Evolutionary conservation across 2,113 vertebrate genomes (phyloP), one percentile per base, ranked within the genome.

Genomic region (Phalacrocorax carbo): DNA sequence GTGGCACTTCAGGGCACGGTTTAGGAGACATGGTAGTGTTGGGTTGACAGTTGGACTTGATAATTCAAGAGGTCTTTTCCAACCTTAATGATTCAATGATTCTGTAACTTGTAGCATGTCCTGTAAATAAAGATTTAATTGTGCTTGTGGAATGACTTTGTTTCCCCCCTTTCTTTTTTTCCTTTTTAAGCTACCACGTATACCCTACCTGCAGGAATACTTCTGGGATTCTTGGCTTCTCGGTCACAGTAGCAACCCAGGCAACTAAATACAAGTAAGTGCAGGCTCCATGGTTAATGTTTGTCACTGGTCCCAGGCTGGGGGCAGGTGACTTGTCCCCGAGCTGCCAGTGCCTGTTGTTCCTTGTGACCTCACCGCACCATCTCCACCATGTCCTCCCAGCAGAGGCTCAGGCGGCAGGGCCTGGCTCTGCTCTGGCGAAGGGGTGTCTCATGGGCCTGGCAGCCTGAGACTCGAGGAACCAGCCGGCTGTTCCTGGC

Each of bases 201-300:
- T 99, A 99, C 88, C 99, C 99, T 9, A 98, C 98, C 88, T 99
- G 99, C 98, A 98, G 99, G 94, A 99, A 99, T 93, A 99, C 99
- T 44, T 99, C 99, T 26, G 99, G 99, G 26, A 98, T 99, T 82
- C 98, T 99, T 92, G 99, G 99, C 44, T 99, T 99, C 97, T 99
- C 99, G 1, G 97, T 99, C 96, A 99, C 99, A 2, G 99, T 99
- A 77, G 99, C 99, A 97, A 99, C 99, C 19, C 99, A 99, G 96
- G 99, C 99, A 95, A 99, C 99, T 48, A 99, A 99, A 96, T 99
- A 98, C 98, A 99, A 99, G 99, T 99, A 94, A 98, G 98, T 96
- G 62, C 0, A 5, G 26, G 68, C 78, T 40, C 15, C 0, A 11
- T 52, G 61, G 55, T 49, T 19, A 17, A 7, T 34, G 42, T 34